Evolutionary conservation across 2,888 invertebrate species (phyloP).

Genomic region (Pandemis cinnamomeana): DNA sequence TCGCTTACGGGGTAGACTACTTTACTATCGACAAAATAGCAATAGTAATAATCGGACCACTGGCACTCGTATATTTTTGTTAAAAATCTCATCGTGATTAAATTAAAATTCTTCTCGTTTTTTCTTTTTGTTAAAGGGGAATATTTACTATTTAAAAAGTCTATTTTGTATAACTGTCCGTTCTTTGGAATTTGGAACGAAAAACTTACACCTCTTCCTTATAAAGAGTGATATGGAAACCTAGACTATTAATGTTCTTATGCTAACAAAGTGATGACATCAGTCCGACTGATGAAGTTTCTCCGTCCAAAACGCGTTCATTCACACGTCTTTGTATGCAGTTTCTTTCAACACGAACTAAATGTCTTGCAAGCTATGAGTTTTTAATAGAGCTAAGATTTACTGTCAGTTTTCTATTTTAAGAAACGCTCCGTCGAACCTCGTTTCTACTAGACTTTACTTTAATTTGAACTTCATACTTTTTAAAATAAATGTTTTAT

Average conservation of each 20-base stretch:
- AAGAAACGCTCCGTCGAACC: not conserved
- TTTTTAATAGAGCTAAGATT: not conserved
- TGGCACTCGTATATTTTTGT: too few species aligned
- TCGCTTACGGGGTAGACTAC: not conserved
- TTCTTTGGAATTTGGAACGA: not conserved
- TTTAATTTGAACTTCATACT: too few species aligned
- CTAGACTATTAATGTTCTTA: conserved; percentile 42
- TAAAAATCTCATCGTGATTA: too few species aligned
- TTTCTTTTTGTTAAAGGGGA: not conserved
- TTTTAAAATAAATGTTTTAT: too few species aligned
- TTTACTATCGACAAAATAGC: too few species aligned
- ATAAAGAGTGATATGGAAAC: conserved; percentile 41
- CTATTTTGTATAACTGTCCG: not conserved
- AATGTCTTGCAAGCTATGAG: not conserved
- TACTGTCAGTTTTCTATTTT: not conserved
- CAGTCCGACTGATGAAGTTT: conserved; percentile 32
- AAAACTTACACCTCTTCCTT: conserved; percentile 2
- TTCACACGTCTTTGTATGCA: conserved; percentile 27
- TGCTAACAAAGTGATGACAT: conserved; percentile 46
- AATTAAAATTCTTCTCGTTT: too few species aligned
- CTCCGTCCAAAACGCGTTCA: conserved; percentile 24
- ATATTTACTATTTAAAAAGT: not conserved
- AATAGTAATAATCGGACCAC: too few species aligned
- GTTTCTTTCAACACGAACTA: conserved; percentile 5
- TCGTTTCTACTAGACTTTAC: not conserved